Evolutionary conservation across 1,140 invertebrate genomes (phyloP), one percentile per base, ranked within the genome.

Genomic region (Drosophila nigrodunni): DNA sequence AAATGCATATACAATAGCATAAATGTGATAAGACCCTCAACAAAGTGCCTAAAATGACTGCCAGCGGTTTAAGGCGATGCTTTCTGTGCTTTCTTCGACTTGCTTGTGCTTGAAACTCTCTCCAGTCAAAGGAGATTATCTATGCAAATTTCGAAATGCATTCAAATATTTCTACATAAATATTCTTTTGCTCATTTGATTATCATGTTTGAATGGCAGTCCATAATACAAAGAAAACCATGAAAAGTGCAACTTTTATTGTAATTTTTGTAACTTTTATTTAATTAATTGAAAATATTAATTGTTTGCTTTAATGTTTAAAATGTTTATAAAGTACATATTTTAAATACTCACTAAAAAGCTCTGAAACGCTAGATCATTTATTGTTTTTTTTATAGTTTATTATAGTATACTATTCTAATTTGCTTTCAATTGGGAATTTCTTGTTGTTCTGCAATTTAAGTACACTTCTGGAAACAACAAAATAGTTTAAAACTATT

Each of bases 11-110:
- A 78, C 78, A 86, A 87, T 78, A 62, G 82, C 82, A 74, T 77
- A 86, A 86, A 86, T 80, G 81, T 81, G 81, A 80, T 80, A 85
- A 85, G 74, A 81, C 74, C 71, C 70, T 81, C 66, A 86, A 86
- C 68, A 49, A 72, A 75, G 49, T 15, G 67, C 54, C 66, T 57
- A 59, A 46, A 46, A 41, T 62, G 37, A 25, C 18, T 64, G 25
- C 54, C 71, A 43, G 25, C 25, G 64, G 52, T 54, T 60, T 41
- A 59, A 67, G 64, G 37, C 25, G n/a, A 9, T 11, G 18, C 37
- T 64, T 35, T 15, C 52, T 49, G 13, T 15, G 34, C 47, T 30
- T 18, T 41, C 10, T 41, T 41, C 39, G 9, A 41, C 41, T 1
- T 15, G 3, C 25, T 25, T 10, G 0, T 30, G 25, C 25, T 30